Base-by-base conservation (phyloP, 2,888 invertebrate genomes). In the Eristalis intricaria region DNA sequence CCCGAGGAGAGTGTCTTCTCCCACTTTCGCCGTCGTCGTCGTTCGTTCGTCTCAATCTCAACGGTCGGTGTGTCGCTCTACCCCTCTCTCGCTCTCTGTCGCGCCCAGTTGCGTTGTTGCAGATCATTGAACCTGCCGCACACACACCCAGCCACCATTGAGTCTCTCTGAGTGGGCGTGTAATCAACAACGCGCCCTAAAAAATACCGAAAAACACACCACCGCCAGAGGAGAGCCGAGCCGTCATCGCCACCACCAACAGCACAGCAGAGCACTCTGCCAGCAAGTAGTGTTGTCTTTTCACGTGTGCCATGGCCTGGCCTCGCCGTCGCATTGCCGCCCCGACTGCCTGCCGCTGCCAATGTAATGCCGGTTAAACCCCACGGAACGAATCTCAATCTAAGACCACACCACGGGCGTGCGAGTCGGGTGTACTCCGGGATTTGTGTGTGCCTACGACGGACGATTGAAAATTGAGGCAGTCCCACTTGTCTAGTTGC, bases 401-500 rank as follows among this genome's bases (percentile, higher is more conserved):
- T 85, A 85, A 81, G 84, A 77, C 84, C 85, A 88, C 84, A 88
- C 81, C 81, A 88, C 81, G 84, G 84, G 85, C 85, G 85, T 84
- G 79, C 68, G 82, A 83, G 84, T 69, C 58, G 63, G 58, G 43
- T 40, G 69, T 80, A 40, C 66, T 68, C 26, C 74, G 56, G 40
- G 64, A 71, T 64, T 77, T 71, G 61, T 76, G 65, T 84, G 76
- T 77, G 87, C 83, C 77, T 77, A 84, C 85, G 71, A 84, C 82
- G 73, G 80, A 68, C 84, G 83, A 78, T 86, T 84, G 82, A 85
- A 82, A 81, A 89, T 90, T 90, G 90, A 90, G 90, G 90, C 90
- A 90, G 90, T 90, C 90, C 89, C 90, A 90, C 90, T 90, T 90
- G 90, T 89, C 89, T 89, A 89, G 89, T 89, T 82, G 79, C 88